Base-by-base conservation (phyloP, 2,797 vertebrate species). In the Enteromius trimaculatus region DNA sequence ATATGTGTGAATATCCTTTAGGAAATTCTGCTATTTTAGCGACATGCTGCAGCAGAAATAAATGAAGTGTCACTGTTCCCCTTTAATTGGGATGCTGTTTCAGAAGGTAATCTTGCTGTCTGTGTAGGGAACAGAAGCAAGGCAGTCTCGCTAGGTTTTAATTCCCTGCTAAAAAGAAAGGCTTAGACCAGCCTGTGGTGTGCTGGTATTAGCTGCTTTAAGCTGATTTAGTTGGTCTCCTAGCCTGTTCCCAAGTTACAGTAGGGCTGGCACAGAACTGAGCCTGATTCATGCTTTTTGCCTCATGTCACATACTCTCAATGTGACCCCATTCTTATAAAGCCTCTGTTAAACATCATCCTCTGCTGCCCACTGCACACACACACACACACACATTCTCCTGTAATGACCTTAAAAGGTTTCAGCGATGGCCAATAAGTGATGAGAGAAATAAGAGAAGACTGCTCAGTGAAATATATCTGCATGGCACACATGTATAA, bases 391-490 rank as follows among this genome's bases (percentile, higher is more conserved):
- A 79, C 77, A 79, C 42, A 29, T 47, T 91, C 62, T 74, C 70
- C 69, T 64, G 10, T n/a, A 81, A 74, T 81, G 70, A 74, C 70
- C 80, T 81, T 81, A 81, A 81, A 81, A 81, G 80, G 80, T 75
- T 51, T 62, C 42, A 74, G 10, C 3, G 3, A 34, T 49, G 58
- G 70, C 70, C 60, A 58, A 42, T 26, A 37, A 62, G 26, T 23
- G 39, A 62, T 42, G 91, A 92, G 66, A 58, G 79, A 88, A 70
- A 87, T 68, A 37, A 60, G 69, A 26, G 84, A 79, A 87, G 86
- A 82, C 0, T 77, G 81, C 84, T 75, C 82, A 77, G 62, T 34
- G 68, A 88, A 70, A 71, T 69, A 77, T 66, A 68, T 82, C 34
- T 19, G 6, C 19, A 21, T 1, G 34, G 31, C 49, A 83, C 47